Evolutionary conservation across 2,888 invertebrate species (phyloP).

Genomic region (Pocota personata): DNA sequence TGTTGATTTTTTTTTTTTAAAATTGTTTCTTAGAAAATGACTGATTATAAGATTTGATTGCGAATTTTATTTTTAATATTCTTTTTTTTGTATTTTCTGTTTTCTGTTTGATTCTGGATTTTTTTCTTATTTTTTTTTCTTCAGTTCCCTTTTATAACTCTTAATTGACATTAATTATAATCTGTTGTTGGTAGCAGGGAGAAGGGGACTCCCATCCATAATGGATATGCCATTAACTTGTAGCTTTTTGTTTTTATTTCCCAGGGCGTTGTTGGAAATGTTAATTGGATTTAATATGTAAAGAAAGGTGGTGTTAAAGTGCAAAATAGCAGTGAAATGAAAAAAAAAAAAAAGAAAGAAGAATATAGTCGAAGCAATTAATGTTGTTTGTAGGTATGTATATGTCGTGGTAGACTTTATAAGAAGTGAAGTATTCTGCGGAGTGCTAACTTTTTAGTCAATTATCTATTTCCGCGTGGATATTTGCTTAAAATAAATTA

Average conservation of each 20-base stretch:
- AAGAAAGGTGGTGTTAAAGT: constrained; percentile 39
- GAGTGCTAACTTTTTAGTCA: no score
- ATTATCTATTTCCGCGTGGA: no score
- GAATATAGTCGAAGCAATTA: not conserved
- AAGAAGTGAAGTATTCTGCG: not conserved
- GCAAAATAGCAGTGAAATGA: constrained; percentile 46
- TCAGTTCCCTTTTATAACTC: not conserved
- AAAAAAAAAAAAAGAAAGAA: not conserved
- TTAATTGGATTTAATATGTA: constrained; percentile 44
- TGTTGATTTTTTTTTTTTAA: constrained; percentile 6
- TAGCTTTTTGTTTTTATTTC: constrained; percentile 7
- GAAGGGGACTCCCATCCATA: no score
- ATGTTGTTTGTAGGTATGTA: not conserved
- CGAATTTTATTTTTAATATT: not conserved
- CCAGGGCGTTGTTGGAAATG: constrained; percentile 21
- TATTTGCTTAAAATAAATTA: no score
- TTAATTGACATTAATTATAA: constrained; percentile 53
- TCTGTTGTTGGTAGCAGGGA: not conserved
- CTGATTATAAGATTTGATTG: constrained; percentile 13
- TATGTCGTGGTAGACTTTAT: not conserved
- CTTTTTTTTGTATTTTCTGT: not conserved
- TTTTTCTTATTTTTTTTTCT: not conserved
- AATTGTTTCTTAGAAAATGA: constrained; percentile 5
- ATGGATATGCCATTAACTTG: constrained; percentile 48
- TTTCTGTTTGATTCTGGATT: constrained; percentile 24